A percentile compares a stretch with the other conserved stretches of the same genome.
These are phyloP conservation scores for Ptilorrhoa leucosticta DNA, from an alignment of 2,113 vertebrate species.

Conservation along the genomic window DNA sequence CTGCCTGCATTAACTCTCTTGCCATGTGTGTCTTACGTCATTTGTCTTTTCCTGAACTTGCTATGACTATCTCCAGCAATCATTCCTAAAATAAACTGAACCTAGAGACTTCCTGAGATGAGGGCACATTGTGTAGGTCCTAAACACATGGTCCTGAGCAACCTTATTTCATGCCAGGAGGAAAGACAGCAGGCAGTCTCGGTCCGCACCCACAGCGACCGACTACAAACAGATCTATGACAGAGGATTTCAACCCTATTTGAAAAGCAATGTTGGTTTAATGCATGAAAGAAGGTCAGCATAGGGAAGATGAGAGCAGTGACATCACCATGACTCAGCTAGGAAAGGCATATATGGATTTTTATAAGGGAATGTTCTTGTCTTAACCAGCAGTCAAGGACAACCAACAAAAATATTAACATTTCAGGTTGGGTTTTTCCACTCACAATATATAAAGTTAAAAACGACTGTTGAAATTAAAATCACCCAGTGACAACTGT, in stretches of 20 bases:
- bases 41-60: neutral
- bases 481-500: conserved; percentile 14
- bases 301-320: neutral
- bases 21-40: neutral
- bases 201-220: neutral
- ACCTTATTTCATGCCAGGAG: neutral
- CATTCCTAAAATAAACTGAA: neutral
- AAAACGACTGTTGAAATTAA: conserved; percentile 47
- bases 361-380: neutral
- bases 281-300: neutral
- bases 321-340: neutral
- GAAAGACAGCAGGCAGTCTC: neutral
- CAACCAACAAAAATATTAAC: conserved; percentile 35
- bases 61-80: neutral
- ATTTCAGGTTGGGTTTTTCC: neutral
- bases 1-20: neutral
- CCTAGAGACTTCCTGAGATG: neutral
- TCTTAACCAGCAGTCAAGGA: conserved; percentile 13
- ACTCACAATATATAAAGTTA: neutral
- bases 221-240: neutral
- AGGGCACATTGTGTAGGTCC: neutral
- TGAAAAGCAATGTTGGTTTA: neutral
- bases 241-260: neutral
- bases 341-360: neutral
- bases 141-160: neutral